Conservation (phyloP, 2,888 invertebrate species). For the Melanostoma mellinum region DNA sequence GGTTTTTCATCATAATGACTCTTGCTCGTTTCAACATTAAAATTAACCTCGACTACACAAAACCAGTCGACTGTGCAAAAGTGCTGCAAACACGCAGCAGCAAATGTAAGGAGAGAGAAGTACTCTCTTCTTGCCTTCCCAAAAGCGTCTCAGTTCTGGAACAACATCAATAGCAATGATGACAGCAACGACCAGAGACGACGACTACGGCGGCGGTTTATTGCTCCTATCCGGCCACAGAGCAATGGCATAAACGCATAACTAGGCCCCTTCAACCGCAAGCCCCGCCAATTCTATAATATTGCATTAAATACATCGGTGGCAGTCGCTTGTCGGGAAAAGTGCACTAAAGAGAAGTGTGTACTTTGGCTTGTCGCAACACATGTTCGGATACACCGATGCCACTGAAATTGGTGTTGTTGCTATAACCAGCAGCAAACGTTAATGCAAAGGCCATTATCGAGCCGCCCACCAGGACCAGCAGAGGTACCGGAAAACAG, state of each 20-base stretch:
- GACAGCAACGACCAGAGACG: neutral
- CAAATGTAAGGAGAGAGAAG: neutral
- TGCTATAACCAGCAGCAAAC: conserved; percentile 30
- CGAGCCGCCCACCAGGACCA: conserved; percentile 51
- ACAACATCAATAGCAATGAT: neutral
- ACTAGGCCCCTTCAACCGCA: conserved; percentile 38
- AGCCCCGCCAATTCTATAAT: conserved; percentile 54
- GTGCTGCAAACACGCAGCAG: neutral
- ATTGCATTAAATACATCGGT: conserved; percentile 59
- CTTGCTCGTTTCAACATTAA: conserved; percentile 63
- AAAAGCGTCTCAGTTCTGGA: neutral
- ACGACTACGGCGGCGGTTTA: conserved; percentile 46
- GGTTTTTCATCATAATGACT: conserved; percentile 61
- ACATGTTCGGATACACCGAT: conserved; percentile 64
- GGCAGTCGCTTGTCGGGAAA: conserved; percentile 18
- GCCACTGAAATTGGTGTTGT: conserved; percentile 23
- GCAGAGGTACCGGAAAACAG: conserved; percentile 24
- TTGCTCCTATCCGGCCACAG: conserved; percentile 55
- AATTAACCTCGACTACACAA: conserved; percentile 66
- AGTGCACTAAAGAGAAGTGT: conserved; percentile 52
- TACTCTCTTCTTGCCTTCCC: conserved; percentile 4
- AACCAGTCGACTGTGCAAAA: conserved; percentile 41
- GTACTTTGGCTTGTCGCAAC: conserved; percentile 65
- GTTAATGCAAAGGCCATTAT: conserved; percentile 44
- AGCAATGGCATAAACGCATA: conserved; percentile 44